A percentile compares a stretch with the other conserved stretches of the same genome.
Evolutionary conservation across 64 coral and sea anemone genomes (phyloP).

Genomic region (Exaiptasia diaphana): DNA sequence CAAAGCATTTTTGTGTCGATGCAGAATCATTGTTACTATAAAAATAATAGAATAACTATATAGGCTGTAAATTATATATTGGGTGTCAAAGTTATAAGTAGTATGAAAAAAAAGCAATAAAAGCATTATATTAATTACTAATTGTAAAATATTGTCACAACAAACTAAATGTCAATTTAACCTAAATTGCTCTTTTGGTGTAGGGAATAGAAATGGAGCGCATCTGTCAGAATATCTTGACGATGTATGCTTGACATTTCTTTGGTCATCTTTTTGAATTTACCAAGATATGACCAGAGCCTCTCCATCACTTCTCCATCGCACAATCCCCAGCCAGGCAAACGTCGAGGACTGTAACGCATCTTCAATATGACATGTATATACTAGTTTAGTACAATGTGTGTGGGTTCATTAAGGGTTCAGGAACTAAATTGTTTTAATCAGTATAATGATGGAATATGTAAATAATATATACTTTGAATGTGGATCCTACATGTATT

Average conservation of each 20-base stretch:
- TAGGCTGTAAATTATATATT: neutral
- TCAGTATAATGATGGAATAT: too few species aligned
- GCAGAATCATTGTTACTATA: neutral
- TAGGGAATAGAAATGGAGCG: neutral
- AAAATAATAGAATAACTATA: neutral
- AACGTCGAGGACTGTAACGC: conserved; percentile 1
- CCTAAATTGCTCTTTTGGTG: neutral
- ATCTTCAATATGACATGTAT: too few species aligned
- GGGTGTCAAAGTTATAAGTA: too few species aligned
- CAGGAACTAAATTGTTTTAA: too few species aligned
- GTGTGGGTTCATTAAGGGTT: too few species aligned
- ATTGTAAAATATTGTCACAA: too few species aligned
- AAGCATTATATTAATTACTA: too few species aligned
- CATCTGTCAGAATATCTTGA: conserved; percentile 10
- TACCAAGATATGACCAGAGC: conserved; percentile 25
- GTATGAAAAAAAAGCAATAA: too few species aligned
- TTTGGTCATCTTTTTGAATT: conserved; percentile 29
- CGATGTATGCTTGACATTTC: conserved; percentile 8
- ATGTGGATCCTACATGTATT: too few species aligned
- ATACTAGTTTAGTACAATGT: too few species aligned
- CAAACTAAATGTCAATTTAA: too few species aligned
- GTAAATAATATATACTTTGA: too few species aligned
- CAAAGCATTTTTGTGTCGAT: conserved; percentile 8
- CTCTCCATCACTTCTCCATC: conserved; percentile 24
- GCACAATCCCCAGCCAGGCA: conserved; percentile 8